Base-by-base conservation (phyloP, 2,113 vertebrate species). In the Sylvietta virens region DNA sequence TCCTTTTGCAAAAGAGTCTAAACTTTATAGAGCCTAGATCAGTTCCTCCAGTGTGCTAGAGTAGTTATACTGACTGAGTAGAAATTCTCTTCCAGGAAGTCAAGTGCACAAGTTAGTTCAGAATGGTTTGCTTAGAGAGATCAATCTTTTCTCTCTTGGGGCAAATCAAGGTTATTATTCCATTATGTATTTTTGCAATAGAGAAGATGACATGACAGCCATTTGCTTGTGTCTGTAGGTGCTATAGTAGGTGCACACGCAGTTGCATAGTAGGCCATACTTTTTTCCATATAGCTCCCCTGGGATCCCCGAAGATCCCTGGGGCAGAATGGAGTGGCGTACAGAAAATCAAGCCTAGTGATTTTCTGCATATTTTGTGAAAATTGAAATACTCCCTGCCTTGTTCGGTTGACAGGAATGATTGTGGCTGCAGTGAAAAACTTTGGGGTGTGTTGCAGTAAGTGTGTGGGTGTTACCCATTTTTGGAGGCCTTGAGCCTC, bases 251-350 rank as follows among this genome's bases (percentile, higher is more conserved):
- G 37, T 18, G n/a, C 6, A 24, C 10, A 24, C 4, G 2, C n/a
- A 30, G 33, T 23, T 7, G 39, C 27, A n/a, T 12, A 8, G 21
- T 3, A n/a, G 35, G n/a, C 13, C 4, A 1, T 48, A 3, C 9
- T 37, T 73, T 64, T 58, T 35, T 47, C 23, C 37, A 9, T 58
- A 53, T 11, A 37, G 51, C 24, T 71, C 42, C 23, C 17, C 42
- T 58, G 73, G 31, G 50, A 47, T 76, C 31, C 45, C n/a, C 37
- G 20, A 64, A 81, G 80, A 58, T 47, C 21, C 35, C 23, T 7
- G 18, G 44, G 27, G 47, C n/a, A 60, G 45, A 81, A 30, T 11
- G 15, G 11, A 45, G 35, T 51, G 62, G 30, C 27, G 16, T 6
- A 70, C 14, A n/a, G 45, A 81, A 53, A 81, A 53, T 45, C 22